These are phyloP conservation scores for Drosophila baimaii DNA, from an alignment of 1,140 invertebrate species.

Conservation along the genomic window DNA sequence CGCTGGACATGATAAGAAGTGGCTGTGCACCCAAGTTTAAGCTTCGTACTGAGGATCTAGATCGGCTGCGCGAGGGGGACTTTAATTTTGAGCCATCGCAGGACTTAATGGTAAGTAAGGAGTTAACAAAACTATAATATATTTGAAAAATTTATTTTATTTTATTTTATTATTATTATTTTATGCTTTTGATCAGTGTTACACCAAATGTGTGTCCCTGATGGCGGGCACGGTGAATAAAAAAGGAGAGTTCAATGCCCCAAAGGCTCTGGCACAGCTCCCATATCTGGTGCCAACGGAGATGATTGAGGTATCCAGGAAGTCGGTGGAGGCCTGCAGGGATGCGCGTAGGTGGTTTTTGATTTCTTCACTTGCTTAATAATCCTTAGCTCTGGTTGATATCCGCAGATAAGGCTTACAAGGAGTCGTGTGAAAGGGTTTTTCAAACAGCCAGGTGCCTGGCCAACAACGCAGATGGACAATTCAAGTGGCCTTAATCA, in stretches of 20 bases:
- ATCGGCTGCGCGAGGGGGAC: slow-evolving; percentile 64
- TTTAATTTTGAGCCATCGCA: slow-evolving; percentile 55
- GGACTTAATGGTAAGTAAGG: slow-evolving; percentile 60
- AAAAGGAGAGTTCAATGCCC: slow-evolving; percentile 75
- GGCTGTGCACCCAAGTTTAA: slow-evolving; percentile 74
- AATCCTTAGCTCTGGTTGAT: background rate
- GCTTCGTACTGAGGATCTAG: slow-evolving; percentile 52
- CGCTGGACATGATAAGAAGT: slow-evolving; percentile 77
- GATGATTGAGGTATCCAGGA: slow-evolving; percentile 48
- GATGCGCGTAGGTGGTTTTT: slow-evolving; percentile 70
- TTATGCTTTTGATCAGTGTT: slow-evolving; percentile 55
- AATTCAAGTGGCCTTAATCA: slow-evolving; percentile 10
- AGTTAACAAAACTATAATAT: background rate
- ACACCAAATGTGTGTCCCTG: slow-evolving; percentile 74
- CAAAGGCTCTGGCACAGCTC: slow-evolving; percentile 70
- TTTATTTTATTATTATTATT: too few species aligned
- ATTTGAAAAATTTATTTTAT: background rate
- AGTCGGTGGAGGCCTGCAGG: slow-evolving; percentile 64
- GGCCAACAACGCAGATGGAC: slow-evolving; percentile 5
- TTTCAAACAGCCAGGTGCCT: slow-evolving; percentile 20
- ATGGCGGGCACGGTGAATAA: slow-evolving; percentile 78
- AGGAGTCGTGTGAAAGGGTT: slow-evolving; percentile 69
- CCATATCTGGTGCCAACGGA: slow-evolving; percentile 69
- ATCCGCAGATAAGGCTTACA: slow-evolving; percentile 69
- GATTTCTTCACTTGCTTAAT: too few species aligned